Evolutionary conservation across 2,113 vertebrate genomes (phyloP).

Genomic region (Hydropotes inermis): DNA sequence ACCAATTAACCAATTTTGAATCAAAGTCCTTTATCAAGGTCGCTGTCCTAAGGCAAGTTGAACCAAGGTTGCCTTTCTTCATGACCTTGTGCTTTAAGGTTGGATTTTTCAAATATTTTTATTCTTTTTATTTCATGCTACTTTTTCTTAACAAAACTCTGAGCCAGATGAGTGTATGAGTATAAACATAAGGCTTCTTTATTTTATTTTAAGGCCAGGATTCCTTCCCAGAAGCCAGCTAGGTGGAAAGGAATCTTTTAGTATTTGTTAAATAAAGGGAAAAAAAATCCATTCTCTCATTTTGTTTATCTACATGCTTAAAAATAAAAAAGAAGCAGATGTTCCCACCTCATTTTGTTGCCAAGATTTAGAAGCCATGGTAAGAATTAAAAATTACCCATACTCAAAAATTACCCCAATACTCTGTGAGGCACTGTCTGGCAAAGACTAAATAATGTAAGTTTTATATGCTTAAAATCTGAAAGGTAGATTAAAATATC

Average conservation of each 20-base stretch:
- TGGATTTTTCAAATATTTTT: conserved; percentile 54
- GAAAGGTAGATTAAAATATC: not conserved
- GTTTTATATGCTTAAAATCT: not conserved
- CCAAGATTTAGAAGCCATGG: not conserved
- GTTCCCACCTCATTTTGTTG: not conserved
- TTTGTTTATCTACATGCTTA: conserved; percentile 38
- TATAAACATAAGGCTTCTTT: conserved; percentile 55
- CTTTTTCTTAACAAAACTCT: conserved; percentile 47
- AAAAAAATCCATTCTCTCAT: not conserved
- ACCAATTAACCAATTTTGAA: conserved; percentile 33
- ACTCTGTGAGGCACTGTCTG: not conserved
- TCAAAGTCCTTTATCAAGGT: conserved; percentile 3
- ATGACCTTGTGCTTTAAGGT: conserved; percentile 6
- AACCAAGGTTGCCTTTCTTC: conserved; percentile 30
- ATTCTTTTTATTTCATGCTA: conserved; percentile 34
- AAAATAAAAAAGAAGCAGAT: conserved; percentile 15
- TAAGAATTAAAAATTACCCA: conserved; percentile 5
- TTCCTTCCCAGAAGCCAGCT: not conserved
- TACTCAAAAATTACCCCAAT: not conserved
- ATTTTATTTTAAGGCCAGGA: conserved; percentile 17
- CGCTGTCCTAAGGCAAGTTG: conserved; percentile 13
- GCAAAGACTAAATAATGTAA: not conserved
- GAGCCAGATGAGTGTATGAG: conserved; percentile 22
- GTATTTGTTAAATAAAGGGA: not conserved
- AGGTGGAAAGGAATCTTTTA: conserved; percentile 20